Conservation (phyloP, 2,888 invertebrate species). For the Cactoblastis cactorum region DNA sequence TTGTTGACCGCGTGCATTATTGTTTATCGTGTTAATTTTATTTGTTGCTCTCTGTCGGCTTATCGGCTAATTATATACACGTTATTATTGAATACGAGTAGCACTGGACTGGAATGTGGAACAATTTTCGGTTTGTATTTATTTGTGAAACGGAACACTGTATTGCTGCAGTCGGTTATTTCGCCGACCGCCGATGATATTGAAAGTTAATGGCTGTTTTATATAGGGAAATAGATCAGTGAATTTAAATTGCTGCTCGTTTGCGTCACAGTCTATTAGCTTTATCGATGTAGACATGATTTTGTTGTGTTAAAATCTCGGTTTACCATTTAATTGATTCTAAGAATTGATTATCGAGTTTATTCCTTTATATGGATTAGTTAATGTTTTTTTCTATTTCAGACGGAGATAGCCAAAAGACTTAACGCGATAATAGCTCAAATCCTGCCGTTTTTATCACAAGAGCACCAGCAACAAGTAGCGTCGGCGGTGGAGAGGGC, state of each 20-base stretch:
- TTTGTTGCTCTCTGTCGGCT: constrained; percentile 61
- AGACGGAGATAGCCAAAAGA: constrained; percentile 97
- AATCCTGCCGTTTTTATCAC: constrained; percentile 94
- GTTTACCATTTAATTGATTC: constrained; percentile 25
- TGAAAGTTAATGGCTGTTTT: constrained; percentile 56
- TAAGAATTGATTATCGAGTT: constrained; percentile 16
- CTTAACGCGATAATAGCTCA: constrained; percentile 96
- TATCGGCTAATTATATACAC: constrained; percentile 63
- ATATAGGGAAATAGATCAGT: constrained; percentile 46
- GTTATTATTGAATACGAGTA: constrained; percentile 61
- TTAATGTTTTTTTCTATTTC: constrained; percentile 58
- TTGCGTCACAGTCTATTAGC: constrained; percentile 32
- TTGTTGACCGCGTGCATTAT: constrained; percentile 57
- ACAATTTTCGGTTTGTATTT: constrained; percentile 56
- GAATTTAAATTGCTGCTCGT: constrained; percentile 42
- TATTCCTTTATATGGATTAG: constrained; percentile 21
- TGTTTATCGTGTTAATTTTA: constrained; percentile 75
- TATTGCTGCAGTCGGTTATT: constrained; percentile 38
- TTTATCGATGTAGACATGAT: constrained; percentile 35
- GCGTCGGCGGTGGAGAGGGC: constrained; percentile 95
- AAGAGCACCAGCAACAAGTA: constrained; percentile 95
- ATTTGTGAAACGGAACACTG: constrained; percentile 41
- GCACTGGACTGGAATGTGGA: constrained; percentile 58
- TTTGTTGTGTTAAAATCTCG: constrained; percentile 25
- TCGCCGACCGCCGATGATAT: constrained; percentile 51